Conservation (phyloP, 35 echinoderm and acorn worm genomes). For the Antedon bifida region DNA sequence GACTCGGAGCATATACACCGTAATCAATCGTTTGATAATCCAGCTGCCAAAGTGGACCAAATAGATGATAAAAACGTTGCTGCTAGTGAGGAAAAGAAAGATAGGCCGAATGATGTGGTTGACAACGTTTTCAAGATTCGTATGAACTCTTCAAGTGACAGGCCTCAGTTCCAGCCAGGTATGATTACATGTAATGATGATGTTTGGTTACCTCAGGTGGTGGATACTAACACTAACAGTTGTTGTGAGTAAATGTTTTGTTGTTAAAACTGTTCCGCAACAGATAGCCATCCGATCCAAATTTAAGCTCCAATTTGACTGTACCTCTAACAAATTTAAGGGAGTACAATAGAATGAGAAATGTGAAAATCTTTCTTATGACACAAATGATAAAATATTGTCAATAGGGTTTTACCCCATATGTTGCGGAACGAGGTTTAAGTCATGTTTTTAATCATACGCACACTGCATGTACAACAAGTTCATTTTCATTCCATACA, state of each 20-base stretch:
- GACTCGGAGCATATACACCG: slow-evolving; percentile 15
- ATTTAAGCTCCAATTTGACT: no score
- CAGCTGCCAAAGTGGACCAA: not conserved
- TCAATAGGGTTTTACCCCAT: no score
- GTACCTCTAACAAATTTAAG: no score
- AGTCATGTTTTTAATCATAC: no score
- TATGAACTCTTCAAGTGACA: not conserved
- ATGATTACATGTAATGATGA: not conserved
- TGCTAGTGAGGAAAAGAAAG: not conserved
- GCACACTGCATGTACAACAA: no score
- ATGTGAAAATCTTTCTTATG: no score
- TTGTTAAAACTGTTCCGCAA: no score
- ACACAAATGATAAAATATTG: no score
- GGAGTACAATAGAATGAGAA: no score
- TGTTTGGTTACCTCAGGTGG: not conserved
- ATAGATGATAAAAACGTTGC: not conserved
- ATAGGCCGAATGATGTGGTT: not conserved
- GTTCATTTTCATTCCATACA: no score
- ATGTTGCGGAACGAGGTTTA: no score
- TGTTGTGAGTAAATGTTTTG: not conserved
- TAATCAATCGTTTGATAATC: slow-evolving; percentile 3
- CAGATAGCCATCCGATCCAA: no score
- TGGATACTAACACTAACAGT: not conserved
- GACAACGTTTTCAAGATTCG: not conserved
- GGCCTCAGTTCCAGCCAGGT: not conserved